Base-by-base conservation (phyloP, 2,888 invertebrate genomes). In the Cosmia trapezina region DNA sequence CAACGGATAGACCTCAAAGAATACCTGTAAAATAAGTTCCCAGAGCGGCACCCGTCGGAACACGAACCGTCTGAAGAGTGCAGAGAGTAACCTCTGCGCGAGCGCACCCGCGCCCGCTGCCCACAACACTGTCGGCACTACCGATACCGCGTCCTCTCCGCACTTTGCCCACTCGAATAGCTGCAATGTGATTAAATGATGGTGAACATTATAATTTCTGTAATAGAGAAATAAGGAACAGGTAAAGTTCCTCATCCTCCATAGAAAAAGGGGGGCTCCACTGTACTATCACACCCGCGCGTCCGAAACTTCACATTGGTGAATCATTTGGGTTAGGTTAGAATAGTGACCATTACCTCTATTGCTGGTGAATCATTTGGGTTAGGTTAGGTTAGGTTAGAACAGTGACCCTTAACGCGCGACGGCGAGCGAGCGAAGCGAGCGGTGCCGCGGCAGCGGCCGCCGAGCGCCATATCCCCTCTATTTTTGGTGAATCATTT, bases 31-130 rank as follows among this genome's bases (percentile, higher is more conserved):
- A 43, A 94, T 83, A 22, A 93, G 81, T 83, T 96, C 96, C 96
- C 96, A 96, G 8, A 93, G 76, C 8, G 95, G 94, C 22, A 94
- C 92, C 12, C 96, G 85, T 37, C 96, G 88, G 89, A 96, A 96
- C 76, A 95, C 78, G 85, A 93, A 95, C 61, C 95, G 86, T 53
- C 92, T 89, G 89, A 96, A 96, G 49, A 96, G 88, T 0, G 91
- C 85, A 2, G 87, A 56, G 14, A 95, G 88, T 59, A 95, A 78
- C 7, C 94, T 88, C 67, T 94, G 93, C 47, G 95, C 91, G 6
- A 96, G 89, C 70, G 93, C 92, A 2, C 92, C 93, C 2, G 94
- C 87, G 7, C 96, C 96, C 19, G 89, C 84, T 60, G 93, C 91
- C 96, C 96, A 96, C 67, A 95, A 78, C 60, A 92, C 51, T 8